These are phyloP conservation scores for Thamnaconus septentrionalis DNA, from an alignment of 2,113 vertebrate genomes.

Conservation along the genomic window DNA sequence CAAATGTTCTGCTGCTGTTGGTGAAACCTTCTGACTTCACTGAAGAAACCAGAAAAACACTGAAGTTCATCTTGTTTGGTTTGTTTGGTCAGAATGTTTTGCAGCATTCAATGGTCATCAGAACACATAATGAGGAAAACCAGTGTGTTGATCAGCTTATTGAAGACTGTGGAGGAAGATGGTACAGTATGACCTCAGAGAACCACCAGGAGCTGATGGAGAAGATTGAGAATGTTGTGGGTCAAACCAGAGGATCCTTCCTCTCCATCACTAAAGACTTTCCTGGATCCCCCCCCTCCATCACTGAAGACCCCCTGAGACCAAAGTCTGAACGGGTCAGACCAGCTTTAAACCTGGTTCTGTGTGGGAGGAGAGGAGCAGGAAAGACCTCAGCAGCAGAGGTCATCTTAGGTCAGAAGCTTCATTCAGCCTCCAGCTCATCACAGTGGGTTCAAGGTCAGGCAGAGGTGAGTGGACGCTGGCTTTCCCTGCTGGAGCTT, in stretches of 20 bases:
- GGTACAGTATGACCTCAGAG: no score
- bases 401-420: no score
- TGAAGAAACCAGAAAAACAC: background rate
- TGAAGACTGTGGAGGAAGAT: slow-evolving; percentile 10
- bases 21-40: slow-evolving; percentile 31
- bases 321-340: background rate
- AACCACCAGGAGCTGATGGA: no score
- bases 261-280: no score
- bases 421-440: slow-evolving; percentile 10
- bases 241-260: background rate
- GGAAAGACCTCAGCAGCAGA: no score
- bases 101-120: slow-evolving; percentile 22
- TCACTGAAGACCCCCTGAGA: background rate
- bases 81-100: slow-evolving; percentile 30
- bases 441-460: slow-evolving; percentile 26
- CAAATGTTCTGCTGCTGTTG: slow-evolving; percentile 38
- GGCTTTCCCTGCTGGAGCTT: slow-evolving; percentile 31
- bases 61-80: background rate
- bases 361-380: no score
- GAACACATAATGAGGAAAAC: background rate
- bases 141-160: slow-evolving; percentile 14
- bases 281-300: no score
- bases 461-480: slow-evolving; percentile 6
- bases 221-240: no score
- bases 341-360: slow-evolving; percentile 7